Evolutionary conservation across 1,140 invertebrate genomes (phyloP).

Genomic region (Drosophila pallidifrons): DNA sequence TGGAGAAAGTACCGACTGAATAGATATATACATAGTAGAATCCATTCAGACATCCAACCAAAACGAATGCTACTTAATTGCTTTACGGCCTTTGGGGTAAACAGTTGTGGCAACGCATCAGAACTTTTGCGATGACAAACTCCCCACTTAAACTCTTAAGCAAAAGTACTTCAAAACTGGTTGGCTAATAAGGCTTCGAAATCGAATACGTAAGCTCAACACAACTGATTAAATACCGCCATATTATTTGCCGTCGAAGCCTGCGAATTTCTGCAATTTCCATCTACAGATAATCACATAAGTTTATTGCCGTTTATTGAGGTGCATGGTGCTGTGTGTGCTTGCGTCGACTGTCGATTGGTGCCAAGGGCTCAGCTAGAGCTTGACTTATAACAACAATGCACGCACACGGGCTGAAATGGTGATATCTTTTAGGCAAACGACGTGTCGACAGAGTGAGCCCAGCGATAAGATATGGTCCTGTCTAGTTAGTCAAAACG

Average conservation of each 20-base stretch:
- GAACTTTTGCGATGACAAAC: background rate
- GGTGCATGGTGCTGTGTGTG: background rate
- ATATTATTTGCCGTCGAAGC: background rate
- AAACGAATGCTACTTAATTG: constrained; percentile 64
- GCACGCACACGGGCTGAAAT: constrained; percentile 61
- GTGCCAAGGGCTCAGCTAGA: constrained; percentile 30
- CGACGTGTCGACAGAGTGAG: constrained; percentile 76
- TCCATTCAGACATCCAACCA: constrained; percentile 34
- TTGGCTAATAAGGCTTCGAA: too few relatives aligned
- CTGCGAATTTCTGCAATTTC: background rate
- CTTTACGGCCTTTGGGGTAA: constrained; percentile 41
- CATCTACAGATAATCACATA: constrained; percentile 10
- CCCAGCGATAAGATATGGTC: constrained; percentile 73
- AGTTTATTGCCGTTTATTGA: constrained; percentile 20
- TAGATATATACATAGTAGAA: background rate
- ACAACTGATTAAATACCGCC: background rate
- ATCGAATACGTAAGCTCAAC: background rate
- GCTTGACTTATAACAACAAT: constrained; percentile 64
- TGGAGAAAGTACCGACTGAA: constrained; percentile 35
- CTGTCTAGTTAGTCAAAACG: constrained; percentile 74
- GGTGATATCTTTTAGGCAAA: constrained; percentile 72
- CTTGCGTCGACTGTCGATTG: constrained; percentile 38
- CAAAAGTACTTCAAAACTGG: too few relatives aligned
- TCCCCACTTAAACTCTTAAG: too few relatives aligned
- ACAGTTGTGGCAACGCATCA: constrained; percentile 5